Evolutionary conservation across 1,140 invertebrate species (phyloP), one percentile per base, ranked within the genome.

Genomic region (Euura saliciscinereae): DNA sequence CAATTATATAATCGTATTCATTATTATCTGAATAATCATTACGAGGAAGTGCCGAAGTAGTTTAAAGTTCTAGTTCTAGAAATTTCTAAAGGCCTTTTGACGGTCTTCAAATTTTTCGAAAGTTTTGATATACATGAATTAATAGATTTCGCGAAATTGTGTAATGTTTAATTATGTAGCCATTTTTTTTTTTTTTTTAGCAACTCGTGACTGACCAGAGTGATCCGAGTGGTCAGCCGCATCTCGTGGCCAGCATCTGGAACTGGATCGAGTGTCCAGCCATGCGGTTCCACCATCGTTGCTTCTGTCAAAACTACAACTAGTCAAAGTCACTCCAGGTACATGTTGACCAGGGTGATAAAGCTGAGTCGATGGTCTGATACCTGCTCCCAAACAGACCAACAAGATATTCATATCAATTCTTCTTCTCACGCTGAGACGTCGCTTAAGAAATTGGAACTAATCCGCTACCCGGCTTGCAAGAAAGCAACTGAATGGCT

Each of bases 401-500:
- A 28, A 28, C 28, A 1, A 28, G 42, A 65, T 65, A 51, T 71
- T 43, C 28, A 11, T 65, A 43, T 65, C 13, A 65, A 5, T 65
- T 10, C 4, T 44, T 44, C 51, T 51, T 8, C 44, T 72, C n/a
- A 6, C 11, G 28, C 28, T 28, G 1, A 28, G 28, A 28, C 43
- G 4, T 72, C 11, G 43, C 28, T 66, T 44, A 72, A 65, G 10
- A 68, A 70, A 71, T 70, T 7, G 44, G 13, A 66, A 51, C 44
- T 2, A 64, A 69, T 44, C 5, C 42, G 66, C 28, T 75, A 87
- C 87, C 87, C 74, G 90, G 90, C 76, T 88, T 86, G 78, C 89
- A 90, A 51, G 91, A 91, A 3, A 92, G 79, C 43, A 93, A 79
- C 73, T 92, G 91, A 77, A 92, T 92, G 6, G 91, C 91, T 84